Base-by-base conservation (phyloP, 2,113 vertebrate genomes). In the Sylvia atricapilla region DNA sequence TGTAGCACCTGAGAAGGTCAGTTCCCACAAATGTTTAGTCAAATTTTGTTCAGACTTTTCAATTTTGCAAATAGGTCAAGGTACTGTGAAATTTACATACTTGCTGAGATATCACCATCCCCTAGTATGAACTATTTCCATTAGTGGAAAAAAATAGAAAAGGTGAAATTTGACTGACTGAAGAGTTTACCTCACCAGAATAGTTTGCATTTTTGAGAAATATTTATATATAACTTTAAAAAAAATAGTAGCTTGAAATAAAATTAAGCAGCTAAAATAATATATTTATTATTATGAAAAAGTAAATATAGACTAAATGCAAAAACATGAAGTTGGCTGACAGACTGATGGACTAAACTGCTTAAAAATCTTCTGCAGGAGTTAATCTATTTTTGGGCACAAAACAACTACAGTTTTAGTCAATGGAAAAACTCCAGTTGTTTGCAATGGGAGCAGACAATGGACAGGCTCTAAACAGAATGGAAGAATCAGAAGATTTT, bases 11-110 rank as follows among this genome's bases (percentile, higher is more conserved):
- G 10, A 83, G 39, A 82, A 95, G n/a, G 50, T 80, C 75, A 74
- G 10, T 68, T 74, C 19, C 16, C 13, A 60, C 59, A 92, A 83
- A 87, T 33, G 7, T 89, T 92, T 81, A 91, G 67, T 90, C 85
- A 93, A 69, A 78, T 82, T 93, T 93, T 63, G 19, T 93, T 80
- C 69, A 92, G 55, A 74, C 11, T 78, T 90, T 89, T 87, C 59
- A 58, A 24, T 90, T 93, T 88, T 74, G 33, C 30, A 60, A 60
- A 82, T 70, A 92, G 70, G 53, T 92, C 69, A 89, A 79, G 14
- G 35, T 88, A 78, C 20, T 35, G 3, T 74, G 67, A 60, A 55
- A 67, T 93, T 83, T 88, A 70, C 28, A 24, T 70, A 70, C 60
- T 79, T 4, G 1, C 41, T 74, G 47, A 63, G 63, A 62, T 83